Conservation (phyloP, 2,797 vertebrate genomes). For the Pseudomugil tenellus region DNA sequence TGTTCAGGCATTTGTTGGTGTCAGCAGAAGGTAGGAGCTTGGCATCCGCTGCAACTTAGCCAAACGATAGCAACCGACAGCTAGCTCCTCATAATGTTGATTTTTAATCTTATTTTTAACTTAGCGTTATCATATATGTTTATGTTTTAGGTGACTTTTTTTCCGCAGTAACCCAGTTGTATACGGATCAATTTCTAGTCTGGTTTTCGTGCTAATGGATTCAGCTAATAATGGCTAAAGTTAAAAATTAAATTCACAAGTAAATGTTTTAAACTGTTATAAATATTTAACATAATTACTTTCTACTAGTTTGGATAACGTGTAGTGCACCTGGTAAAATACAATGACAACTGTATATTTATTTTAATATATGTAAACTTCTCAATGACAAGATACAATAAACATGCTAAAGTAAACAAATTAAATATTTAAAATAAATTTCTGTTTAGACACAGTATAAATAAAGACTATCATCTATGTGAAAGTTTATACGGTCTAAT, state of each 20-base stretch:
- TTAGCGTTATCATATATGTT: background rate
- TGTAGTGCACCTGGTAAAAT: background rate
- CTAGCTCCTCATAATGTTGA: background rate
- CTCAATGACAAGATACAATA: too few relatives aligned
- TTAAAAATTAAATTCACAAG: background rate
- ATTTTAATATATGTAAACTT: too few relatives aligned
- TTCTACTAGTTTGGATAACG: background rate
- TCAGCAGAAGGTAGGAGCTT: slow-evolving; percentile 65
- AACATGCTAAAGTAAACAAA: too few relatives aligned
- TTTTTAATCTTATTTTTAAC: background rate
- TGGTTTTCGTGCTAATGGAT: background rate
- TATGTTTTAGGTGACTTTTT: background rate
- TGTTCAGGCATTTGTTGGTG: slow-evolving; percentile 32
- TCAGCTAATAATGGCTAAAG: background rate
- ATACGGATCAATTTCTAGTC: background rate
- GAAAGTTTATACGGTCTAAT: too few relatives aligned
- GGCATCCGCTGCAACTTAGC: slow-evolving; percentile 14
- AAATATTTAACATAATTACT: background rate
- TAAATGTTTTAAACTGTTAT: background rate
- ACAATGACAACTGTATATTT: too few relatives aligned
- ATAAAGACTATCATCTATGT: too few relatives aligned
- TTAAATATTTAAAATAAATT: too few relatives aligned
- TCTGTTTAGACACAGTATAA: too few relatives aligned
- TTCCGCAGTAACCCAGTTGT: background rate
- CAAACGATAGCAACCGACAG: background rate